Base-by-base conservation (phyloP, 1,140 invertebrate species). In the Drusus annulatus region DNA sequence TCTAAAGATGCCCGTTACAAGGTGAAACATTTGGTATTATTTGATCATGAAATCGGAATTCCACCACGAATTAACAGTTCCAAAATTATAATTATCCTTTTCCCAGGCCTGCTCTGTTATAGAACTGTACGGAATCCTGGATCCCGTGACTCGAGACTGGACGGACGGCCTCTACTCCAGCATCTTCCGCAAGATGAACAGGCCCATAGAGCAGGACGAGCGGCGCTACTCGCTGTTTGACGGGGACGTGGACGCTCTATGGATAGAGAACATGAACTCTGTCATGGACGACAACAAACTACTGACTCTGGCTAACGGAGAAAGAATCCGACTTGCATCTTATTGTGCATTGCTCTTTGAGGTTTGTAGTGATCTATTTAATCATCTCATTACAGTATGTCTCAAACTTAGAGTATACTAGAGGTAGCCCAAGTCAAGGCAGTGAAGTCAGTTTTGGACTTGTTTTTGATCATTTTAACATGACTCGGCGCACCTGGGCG, bases 211-310 rank as follows among this genome's bases (percentile, higher is more conserved):
- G 62, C 69, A 90, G 79, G 89, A 93, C 69, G 95, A 96, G 86
- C 90, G 92, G 68, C 92, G 93, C 69, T 98, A 96, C 85, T 96
- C 97, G 80, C 88, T 97, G 60, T 98, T 97, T 89, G 97, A 98
- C 86, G 97, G 97, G 6, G 96, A 98, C 86, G 95, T 98, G 3
- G 97, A 98, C 90, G 94, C 96, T 7, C 88, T 97, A 6, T 98
- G 96, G 96, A 96, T 98, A 81, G 96, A 98, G 89, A 98, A 98
- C 87, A 97, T 98, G 96, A 98, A 98, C 88, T 97, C 96, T 0
- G 96, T 98, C 6, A 98, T 98, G 96, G 97, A 98, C 86, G 96
- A 98, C 87, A 98, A 98, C 86, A 95, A 94, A 86, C 87, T 98
- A 60, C 86, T 98, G 58, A 98, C 96, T 0, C 89, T 98, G 79